A percentile compares a stretch with the other conserved stretches of the same genome.
Conservation (phyloP, 37 sponge, comb jelly and placozoan genomes). For the Mnemiopsis leidyi region DNA sequence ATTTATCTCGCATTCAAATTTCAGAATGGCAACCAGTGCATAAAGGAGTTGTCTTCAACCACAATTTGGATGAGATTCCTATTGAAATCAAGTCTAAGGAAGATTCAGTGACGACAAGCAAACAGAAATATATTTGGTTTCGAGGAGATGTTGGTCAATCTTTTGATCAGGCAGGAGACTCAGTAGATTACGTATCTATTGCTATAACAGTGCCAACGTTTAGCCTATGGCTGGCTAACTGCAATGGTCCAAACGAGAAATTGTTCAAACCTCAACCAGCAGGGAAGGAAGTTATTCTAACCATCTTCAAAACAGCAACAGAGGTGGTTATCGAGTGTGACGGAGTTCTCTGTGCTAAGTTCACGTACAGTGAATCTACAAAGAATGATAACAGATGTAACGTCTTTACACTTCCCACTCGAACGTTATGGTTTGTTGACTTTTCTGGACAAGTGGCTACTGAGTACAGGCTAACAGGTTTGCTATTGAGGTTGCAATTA, state of each 20-base stretch:
- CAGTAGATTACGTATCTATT: background rate
- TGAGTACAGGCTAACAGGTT: background rate
- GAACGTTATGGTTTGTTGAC: background rate
- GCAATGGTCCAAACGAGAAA: background rate
- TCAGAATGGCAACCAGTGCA: background rate
- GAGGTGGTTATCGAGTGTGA: slow-evolving; percentile 15
- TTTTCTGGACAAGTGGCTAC: background rate
- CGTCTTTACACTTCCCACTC: background rate
- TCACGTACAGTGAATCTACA: background rate
- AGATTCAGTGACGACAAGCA: background rate
- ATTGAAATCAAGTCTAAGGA: background rate
- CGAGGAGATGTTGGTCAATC: background rate
- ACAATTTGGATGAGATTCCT: background rate
- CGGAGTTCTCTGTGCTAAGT: background rate
- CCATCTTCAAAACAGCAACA: background rate
- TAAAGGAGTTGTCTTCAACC: background rate
- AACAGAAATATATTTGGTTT: background rate
- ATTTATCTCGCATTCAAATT: no score
- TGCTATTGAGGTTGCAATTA: background rate
- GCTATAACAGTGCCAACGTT: background rate
- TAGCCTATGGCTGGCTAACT: background rate
- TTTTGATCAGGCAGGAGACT: no score
- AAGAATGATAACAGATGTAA: background rate
- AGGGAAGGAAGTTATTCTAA: background rate
- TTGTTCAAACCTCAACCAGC: background rate